These are phyloP conservation scores for Xiphydria camelus DNA, from an alignment of 2,888 invertebrate genomes.

Conservation along the genomic window DNA sequence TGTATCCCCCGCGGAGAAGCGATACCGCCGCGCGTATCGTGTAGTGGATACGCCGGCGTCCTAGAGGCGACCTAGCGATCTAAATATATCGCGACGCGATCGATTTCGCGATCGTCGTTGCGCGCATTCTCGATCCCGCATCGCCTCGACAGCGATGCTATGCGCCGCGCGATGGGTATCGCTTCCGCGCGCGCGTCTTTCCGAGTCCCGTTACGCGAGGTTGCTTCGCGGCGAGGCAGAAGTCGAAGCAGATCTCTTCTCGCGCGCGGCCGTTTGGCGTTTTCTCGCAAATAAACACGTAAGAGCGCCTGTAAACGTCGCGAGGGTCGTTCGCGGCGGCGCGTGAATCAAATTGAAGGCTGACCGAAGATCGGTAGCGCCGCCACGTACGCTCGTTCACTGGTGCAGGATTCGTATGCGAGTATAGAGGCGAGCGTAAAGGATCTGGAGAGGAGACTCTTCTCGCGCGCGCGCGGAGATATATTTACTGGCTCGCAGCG, in stretches of 20 bases:
- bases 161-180: no score
- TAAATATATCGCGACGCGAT: slow-evolving; percentile 13
- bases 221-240: no score
- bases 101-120: not conserved
- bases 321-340: not conserved
- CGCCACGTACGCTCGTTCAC: not conserved
- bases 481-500: not conserved
- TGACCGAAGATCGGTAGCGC: no score
- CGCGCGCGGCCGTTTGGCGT: not conserved
- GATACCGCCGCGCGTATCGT: slow-evolving; percentile 1
- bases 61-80: not conserved
- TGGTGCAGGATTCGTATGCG: no score
- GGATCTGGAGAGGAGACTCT: no score
- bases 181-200: no score
- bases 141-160: no score
- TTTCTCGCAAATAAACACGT: not conserved
- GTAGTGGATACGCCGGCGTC: no score
- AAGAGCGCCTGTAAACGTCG: not conserved
- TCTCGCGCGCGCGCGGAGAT: no score
- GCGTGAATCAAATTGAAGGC: slow-evolving; percentile 3
- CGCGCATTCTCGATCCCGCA: not conserved
- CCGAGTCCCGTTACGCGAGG: no score
- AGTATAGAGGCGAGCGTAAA: no score
- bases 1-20: no score
- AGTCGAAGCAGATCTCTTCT: not conserved